phyloP scores from a whole-genome alignment of 2,797 vertebrate species.

The Nyctalus aviator region DNA sequence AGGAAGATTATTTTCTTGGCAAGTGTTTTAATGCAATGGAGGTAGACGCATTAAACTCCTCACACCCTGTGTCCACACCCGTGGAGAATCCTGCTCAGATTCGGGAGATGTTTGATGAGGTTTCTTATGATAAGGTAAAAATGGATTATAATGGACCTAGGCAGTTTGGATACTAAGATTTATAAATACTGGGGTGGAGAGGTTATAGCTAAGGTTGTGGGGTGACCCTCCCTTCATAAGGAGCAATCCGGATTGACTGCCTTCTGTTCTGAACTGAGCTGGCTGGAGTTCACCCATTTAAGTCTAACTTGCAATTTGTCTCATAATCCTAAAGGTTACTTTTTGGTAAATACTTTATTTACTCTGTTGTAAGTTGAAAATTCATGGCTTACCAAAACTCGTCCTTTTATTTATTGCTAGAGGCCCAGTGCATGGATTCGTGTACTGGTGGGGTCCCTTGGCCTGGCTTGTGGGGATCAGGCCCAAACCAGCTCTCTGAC shows the following conservation, averaged over 20 bases:
- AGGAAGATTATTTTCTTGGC: constrained; percentile 93
- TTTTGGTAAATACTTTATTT: not conserved
- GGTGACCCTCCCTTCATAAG: not conserved
- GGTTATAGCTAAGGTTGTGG: not conserved
- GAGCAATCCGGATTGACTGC: not conserved
- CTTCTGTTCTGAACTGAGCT: not conserved
- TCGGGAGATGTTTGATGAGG: constrained; percentile 95
- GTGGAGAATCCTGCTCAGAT: constrained; percentile 95
- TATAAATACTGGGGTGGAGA: not conserved
- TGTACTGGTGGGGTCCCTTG: no score
- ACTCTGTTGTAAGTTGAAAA: not conserved
- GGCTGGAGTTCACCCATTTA: not conserved
- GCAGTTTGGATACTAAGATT: not conserved
- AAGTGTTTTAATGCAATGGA: constrained; percentile 95
- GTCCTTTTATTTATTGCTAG: not conserved
- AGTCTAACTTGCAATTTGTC: not conserved
- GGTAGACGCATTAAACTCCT: constrained; percentile 94
- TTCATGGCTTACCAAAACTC: not conserved
- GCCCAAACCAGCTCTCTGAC: no score
- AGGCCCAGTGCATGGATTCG: no score
- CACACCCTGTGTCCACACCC: constrained; percentile 93
- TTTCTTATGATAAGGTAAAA: constrained; percentile 96
- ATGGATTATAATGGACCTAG: not conserved
- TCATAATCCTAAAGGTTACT: not conserved
- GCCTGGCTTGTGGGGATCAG: no score